A percentile compares a stretch with the other conserved stretches of the same genome.
Conservation (phyloP, 2,888 invertebrate species). For the Cataglyphis albicans region DNA sequence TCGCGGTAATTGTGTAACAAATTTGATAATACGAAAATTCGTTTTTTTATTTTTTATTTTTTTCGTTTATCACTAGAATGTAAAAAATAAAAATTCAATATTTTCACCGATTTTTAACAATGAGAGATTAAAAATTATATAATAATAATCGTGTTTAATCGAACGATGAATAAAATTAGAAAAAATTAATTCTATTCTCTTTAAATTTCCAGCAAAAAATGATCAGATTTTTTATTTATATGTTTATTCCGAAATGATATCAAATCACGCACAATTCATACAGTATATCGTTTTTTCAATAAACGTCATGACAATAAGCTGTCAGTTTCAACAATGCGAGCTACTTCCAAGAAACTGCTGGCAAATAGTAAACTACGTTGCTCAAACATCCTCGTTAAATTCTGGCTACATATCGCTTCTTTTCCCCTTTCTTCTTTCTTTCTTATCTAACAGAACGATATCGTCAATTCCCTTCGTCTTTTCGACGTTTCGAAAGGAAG, state of each 20-base stretch:
- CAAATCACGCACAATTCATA: neutral
- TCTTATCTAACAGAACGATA: slow-evolving; percentile 34
- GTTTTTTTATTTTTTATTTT: neutral
- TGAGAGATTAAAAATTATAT: slow-evolving; percentile 14
- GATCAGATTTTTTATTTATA: neutral
- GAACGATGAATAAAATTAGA: slow-evolving; percentile 16
- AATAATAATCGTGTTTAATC: slow-evolving; percentile 34
- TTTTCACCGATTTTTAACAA: slow-evolving; percentile 30
- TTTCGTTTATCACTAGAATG: neutral
- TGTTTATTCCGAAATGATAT: neutral
- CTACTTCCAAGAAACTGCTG: slow-evolving; percentile 56
- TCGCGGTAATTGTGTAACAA: slow-evolving; percentile 30
- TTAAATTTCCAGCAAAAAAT: slow-evolving; percentile 14
- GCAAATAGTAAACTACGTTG: slow-evolving; percentile 46
- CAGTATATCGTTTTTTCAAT: slow-evolving; percentile 10
- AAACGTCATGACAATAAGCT: slow-evolving; percentile 31
- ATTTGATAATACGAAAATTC: slow-evolving; percentile 40
- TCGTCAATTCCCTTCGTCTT: slow-evolving; percentile 58
- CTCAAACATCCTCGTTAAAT: slow-evolving; percentile 74
- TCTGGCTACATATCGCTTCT: slow-evolving; percentile 48
- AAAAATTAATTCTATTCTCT: slow-evolving; percentile 12
- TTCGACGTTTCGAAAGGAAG: slow-evolving; percentile 32
- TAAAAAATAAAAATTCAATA: slow-evolving; percentile 32
- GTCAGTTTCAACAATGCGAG: slow-evolving; percentile 47
- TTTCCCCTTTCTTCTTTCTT: slow-evolving; percentile 12